Base-by-base conservation (phyloP, 2,888 invertebrate genomes). In the Diplazon laetatorius region DNA sequence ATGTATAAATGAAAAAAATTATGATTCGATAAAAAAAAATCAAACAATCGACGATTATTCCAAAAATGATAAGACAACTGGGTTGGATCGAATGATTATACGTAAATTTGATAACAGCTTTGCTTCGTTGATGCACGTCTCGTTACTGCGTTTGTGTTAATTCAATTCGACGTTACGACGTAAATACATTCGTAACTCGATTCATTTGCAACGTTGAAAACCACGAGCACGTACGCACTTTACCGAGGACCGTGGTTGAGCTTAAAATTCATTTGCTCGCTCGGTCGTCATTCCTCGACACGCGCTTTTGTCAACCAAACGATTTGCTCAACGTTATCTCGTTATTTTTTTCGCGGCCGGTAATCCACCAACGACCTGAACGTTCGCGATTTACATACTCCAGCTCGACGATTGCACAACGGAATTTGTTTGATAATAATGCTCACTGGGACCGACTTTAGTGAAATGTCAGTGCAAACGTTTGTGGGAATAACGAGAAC, bases 341-440 rank as follows among this genome's bases (percentile, higher is more conserved):
- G 48, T 52, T 37, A 57, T 39, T 22, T 68, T 66, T 66, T 35
- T 55, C 59, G 57, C 48, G 39, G 60, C 46, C 18, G 18, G 35
- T 55, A 76, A 71, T n/a, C n/a, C n/a, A n/a, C n/a, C n/a, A n/a
- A n/a, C n/a, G n/a, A n/a, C n/a, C n/a, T 37, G 35, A 2, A 57
- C 46, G 50, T 68, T 73, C 77, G 73, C 68, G 73, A 80, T 77
- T 73, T 65, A 72, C 73, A 73, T 77, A 73, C 63, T 69, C 37
- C n/a, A n/a, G n/a, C n/a, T n/a, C n/a, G n/a, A n/a, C n/a, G n/a
- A n/a, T n/a, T n/a, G n/a, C n/a, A n/a, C n/a, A n/a, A n/a, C n/a
- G n/a, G n/a, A n/a, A n/a, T n/a, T n/a, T n/a, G n/a, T n/a, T n/a
- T n/a, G n/a, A n/a, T n/a, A n/a, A n/a, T n/a, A n/a, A n/a, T n/a